A percentile compares a stretch with the other conserved stretches of the same genome.
These are phyloP conservation scores for Allophyes oxyacanthae DNA, from an alignment of 2,888 invertebrate genomes.

Conservation along the genomic window DNA sequence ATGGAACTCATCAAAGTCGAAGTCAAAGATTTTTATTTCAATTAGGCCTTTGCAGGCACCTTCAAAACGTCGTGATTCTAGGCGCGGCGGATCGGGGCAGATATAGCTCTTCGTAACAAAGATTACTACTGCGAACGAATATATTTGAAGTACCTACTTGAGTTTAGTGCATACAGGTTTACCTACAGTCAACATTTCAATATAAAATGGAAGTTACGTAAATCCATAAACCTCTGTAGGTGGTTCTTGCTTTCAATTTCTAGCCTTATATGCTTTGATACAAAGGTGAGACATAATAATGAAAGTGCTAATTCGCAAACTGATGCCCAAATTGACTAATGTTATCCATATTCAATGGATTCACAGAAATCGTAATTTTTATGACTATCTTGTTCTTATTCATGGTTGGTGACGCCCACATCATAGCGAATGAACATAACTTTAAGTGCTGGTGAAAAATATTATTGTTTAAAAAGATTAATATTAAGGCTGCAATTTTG, in stretches of 20 bases:
- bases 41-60: no score
- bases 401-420: constrained; percentile 33
- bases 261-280: constrained; percentile 19
- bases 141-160: no score
- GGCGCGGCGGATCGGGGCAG: no score
- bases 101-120: no score
- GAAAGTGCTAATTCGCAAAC: constrained; percentile 50
- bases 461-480: no score
- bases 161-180: no score
- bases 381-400: constrained; percentile 23
- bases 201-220: constrained; percentile 27
- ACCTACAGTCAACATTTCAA: constrained; percentile 12
- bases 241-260: constrained; percentile 32
- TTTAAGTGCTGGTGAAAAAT: no score
- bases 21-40: no score
- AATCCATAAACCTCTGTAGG: constrained; percentile 27
- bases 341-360: constrained; percentile 28
- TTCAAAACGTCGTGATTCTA: no score
- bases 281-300: constrained; percentile 27
- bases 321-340: constrained; percentile 31
- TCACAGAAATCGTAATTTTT: constrained; percentile 33
- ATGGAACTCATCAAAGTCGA: no score
- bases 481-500: no score
- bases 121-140: no score
- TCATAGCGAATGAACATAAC: constrained; percentile 1